These are phyloP conservation scores for Lytechinus variegatus DNA, from an alignment of 35 echinoderm and acorn worm species.

Conservation along the genomic window DNA sequence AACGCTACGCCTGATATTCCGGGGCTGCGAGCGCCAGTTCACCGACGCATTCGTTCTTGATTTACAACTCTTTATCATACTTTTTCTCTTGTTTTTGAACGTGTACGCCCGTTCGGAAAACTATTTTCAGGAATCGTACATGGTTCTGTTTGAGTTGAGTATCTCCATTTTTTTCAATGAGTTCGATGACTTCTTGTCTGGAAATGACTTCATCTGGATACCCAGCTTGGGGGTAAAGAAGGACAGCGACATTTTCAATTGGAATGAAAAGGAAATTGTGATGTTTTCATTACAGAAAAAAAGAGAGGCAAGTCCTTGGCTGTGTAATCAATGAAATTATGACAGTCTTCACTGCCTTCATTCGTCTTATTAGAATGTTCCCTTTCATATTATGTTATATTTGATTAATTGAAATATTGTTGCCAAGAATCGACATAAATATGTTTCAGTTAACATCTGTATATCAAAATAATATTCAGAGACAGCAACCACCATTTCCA, in stretches of 20 bases:
- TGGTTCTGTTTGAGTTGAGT: conserved; percentile 36
- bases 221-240: conserved; percentile 21
- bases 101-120: not conserved
- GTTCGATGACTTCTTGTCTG: conserved; percentile 31
- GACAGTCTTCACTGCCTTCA: not conserved
- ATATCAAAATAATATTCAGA: no score
- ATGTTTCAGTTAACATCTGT: no score
- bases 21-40: conserved; percentile 16
- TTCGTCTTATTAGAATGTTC: not conserved
- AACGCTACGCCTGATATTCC: conserved; percentile 38
- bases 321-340: not conserved
- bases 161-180: not conserved
- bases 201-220: conserved; percentile 26
- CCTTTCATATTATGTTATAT: no score
- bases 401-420: no score
- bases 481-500: no score
- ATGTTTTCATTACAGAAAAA: conserved; percentile 25
- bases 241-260: conserved; percentile 40
- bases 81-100: not conserved
- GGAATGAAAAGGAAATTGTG: conserved; percentile 13
- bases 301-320: not conserved
- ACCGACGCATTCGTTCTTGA: not conserved
- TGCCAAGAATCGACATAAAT: no score
- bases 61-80: not conserved
- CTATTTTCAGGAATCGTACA: conserved; percentile 37